Evolutionary conservation across 1,140 invertebrate genomes (phyloP).

Genomic region (Listronotus bonariensis): DNA sequence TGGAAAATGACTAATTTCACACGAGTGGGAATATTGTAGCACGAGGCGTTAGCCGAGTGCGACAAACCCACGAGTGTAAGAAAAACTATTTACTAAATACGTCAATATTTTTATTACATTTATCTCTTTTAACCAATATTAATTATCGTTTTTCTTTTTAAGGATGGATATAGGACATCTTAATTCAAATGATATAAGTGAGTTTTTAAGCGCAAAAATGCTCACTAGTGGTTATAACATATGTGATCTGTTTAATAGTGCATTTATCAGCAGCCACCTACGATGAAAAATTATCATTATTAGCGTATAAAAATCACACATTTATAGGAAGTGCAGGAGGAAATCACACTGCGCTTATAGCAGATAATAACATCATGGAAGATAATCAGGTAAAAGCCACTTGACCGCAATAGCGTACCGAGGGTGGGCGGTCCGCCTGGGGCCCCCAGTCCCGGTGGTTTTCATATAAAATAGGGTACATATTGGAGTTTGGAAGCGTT

Average conservation of each 20-base stretch:
- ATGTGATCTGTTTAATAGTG: slow-evolving; percentile 46
- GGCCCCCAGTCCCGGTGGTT: too few species aligned
- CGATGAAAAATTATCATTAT: slow-evolving; percentile 50
- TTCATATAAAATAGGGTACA: too few species aligned
- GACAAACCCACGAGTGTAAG: too few species aligned
- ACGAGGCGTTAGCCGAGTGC: too few species aligned
- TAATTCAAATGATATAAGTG: slow-evolving; percentile 38
- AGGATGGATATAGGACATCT: slow-evolving; percentile 53
- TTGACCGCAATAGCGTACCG: too few species aligned
- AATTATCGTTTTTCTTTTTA: slow-evolving; percentile 21
- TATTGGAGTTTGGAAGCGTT: too few species aligned
- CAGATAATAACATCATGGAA: neutral
- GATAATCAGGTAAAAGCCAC: slow-evolving; percentile 16
- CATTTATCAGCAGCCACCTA: slow-evolving; percentile 49
- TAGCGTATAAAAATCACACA: slow-evolving; percentile 43
- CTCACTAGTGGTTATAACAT: slow-evolving; percentile 49
- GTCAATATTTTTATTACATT: too few species aligned
- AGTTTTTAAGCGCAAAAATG: slow-evolving; percentile 48
- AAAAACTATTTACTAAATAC: too few species aligned
- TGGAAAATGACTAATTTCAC: too few species aligned
- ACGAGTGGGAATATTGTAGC: too few species aligned
- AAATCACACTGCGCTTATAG: slow-evolving; percentile 18
- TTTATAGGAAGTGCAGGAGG: slow-evolving; percentile 9
- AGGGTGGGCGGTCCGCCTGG: too few species aligned
- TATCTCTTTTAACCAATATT: too few species aligned